phyloP scores from a whole-genome alignment of 2,113 vertebrate species.

The Hydropotes inermis region DNA sequence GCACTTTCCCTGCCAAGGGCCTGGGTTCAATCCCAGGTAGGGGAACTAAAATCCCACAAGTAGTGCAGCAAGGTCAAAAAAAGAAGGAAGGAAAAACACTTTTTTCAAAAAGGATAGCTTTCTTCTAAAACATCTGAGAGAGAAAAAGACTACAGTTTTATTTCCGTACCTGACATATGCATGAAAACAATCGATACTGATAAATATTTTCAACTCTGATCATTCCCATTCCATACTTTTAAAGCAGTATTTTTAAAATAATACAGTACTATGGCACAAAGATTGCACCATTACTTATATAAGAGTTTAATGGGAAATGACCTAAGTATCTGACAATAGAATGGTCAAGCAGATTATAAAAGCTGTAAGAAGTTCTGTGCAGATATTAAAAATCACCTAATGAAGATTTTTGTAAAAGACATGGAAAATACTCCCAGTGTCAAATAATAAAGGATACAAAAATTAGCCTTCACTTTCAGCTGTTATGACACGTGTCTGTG shows the following conservation, averaged over 20 bases:
- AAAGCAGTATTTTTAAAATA: neutral
- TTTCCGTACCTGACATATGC: neutral
- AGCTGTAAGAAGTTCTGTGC: neutral
- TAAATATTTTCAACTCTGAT: conserved; percentile 30
- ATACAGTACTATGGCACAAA: conserved; percentile 17
- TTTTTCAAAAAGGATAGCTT: neutral
- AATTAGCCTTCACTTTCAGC: neutral
- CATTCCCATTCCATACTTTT: conserved; percentile 18
- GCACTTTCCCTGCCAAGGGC: neutral
- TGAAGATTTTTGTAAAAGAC: neutral
- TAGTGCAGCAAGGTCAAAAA: neutral
- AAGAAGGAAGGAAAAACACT: neutral
- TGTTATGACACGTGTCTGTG: neutral
- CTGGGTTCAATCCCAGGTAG: neutral
- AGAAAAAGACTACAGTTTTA: conserved; percentile 5
- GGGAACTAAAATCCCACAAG: neutral
- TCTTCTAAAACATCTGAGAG: neutral
- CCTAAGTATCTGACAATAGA: neutral
- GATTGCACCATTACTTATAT: neutral
- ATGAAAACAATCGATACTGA: conserved; percentile 23
- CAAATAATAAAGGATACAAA: conserved; percentile 10
- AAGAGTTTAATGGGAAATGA: neutral
- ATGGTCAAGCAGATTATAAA: neutral
- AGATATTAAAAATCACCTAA: conserved; percentile 34
- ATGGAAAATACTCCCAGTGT: neutral